These are phyloP conservation scores for Nematolebias whitei DNA, from an alignment of 2,113 vertebrate species.

Conservation along the genomic window DNA sequence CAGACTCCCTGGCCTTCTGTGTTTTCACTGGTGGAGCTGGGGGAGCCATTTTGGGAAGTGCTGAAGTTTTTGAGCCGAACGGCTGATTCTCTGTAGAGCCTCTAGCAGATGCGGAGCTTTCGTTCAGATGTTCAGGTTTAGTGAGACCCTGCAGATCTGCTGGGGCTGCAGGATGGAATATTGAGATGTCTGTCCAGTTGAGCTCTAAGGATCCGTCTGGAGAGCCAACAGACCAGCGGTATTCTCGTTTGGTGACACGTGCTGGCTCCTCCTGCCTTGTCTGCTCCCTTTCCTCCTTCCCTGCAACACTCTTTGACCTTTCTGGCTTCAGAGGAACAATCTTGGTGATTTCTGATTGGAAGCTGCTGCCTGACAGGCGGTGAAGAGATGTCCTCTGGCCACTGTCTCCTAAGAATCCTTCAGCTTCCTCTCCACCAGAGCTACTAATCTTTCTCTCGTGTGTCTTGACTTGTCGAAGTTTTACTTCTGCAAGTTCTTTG, in stretches of 20 bases:
- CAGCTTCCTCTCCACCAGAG: conserved; percentile 62
- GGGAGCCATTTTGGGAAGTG: conserved; percentile 72
- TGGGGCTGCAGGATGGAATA: conserved; percentile 46
- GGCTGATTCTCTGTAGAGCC: conserved; percentile 58
- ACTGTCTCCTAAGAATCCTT: conserved; percentile 63
- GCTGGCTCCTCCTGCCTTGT: conserved; percentile 57
- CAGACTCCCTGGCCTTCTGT: conserved; percentile 82
- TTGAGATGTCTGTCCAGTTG: conserved; percentile 61
- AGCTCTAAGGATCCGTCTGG: conserved; percentile 71
- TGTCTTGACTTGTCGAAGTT: conserved; percentile 73
- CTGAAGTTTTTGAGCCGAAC: conserved; percentile 58
- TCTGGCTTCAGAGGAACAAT: conserved; percentile 83
- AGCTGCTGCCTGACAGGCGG: conserved; percentile 68
- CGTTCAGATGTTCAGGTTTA: conserved; percentile 55
- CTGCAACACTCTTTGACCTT: conserved; percentile 71
- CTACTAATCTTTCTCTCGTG: conserved; percentile 71
- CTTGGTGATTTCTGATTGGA: conserved; percentile 76
- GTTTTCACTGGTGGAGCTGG: conserved; percentile 81
- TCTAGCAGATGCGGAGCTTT: conserved; percentile 39
- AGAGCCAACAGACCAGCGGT: conserved; percentile 76
- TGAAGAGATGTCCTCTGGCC: conserved; percentile 65
- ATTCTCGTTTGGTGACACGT: conserved; percentile 65
- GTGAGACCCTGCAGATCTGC: conserved; percentile 37
- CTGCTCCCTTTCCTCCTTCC: conserved; percentile 74
- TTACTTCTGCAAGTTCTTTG: conserved; percentile 70